These are phyloP conservation scores for Oikopleura dioica DNA, from an alignment of 23 tunicate species.

Conservation along the genomic window DNA sequence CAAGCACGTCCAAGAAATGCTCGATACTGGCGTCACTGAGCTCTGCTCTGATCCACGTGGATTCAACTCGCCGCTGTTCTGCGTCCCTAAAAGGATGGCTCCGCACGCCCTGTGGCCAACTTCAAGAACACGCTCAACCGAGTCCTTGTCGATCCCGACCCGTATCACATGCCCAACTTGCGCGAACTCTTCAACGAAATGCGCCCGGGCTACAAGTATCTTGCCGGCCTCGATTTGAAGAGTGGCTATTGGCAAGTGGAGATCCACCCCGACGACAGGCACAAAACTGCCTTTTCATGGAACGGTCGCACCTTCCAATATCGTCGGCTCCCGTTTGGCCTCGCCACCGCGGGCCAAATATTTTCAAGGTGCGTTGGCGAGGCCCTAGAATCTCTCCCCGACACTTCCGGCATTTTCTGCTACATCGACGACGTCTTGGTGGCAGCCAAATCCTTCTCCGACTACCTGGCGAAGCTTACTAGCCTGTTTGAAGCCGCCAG, in stretches of 20 bases:
- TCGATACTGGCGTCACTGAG: not conserved
- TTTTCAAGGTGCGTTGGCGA: not conserved
- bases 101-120: not conserved
- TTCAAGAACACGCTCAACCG: not conserved
- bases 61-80: not conserved
- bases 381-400: not conserved
- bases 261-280: not conserved
- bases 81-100: not conserved
- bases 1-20: no score
- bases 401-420: not conserved
- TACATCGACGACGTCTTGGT: not conserved
- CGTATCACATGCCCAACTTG: not conserved
- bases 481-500: not conserved
- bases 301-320: not conserved
- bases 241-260: not conserved
- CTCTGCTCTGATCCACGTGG: not conserved
- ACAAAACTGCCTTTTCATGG: not conserved
- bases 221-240: not conserved
- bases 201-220: not conserved
- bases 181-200: not conserved
- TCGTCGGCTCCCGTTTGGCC: not conserved
- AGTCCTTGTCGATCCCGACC: not conserved
- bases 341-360: not conserved
- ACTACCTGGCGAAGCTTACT: not conserved
- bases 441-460: not conserved